phyloP scores from a whole-genome alignment of 2,888 invertebrate genomes.

The Papilio protenor region DNA sequence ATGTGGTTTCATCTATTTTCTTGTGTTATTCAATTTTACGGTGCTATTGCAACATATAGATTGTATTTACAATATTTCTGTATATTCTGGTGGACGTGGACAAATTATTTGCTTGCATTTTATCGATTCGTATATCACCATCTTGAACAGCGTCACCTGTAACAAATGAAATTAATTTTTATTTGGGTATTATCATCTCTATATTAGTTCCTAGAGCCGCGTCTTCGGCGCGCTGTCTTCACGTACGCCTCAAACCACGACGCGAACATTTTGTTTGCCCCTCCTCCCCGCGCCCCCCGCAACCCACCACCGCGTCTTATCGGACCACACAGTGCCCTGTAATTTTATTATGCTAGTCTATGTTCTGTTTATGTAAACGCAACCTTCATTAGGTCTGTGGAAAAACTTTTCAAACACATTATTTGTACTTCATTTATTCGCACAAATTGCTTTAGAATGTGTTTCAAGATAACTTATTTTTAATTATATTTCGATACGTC shows the following conservation, averaged over 20 bases:
- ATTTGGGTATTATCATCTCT: conserved; percentile 57
- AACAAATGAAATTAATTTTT: conserved; percentile 22
- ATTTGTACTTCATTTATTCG: neutral
- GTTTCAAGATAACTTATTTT: neutral
- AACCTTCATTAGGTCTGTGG: conserved; percentile 25
- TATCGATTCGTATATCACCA: conserved; percentile 10
- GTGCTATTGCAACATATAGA: neutral
- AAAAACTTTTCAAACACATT: conserved; percentile 3
- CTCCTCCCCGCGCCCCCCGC: conserved; percentile 47
- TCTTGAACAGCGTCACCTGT: conserved; percentile 36
- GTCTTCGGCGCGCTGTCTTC: conserved; percentile 80
- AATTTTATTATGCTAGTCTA: conserved; percentile 56
- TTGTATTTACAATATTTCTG: conserved; percentile 19
- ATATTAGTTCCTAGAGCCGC: conserved; percentile 55
- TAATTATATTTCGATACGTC: neutral
- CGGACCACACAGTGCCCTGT: conserved; percentile 63
- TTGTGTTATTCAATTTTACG: neutral
- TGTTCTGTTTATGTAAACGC: conserved; percentile 37
- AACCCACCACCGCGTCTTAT: conserved; percentile 67
- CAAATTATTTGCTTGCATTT: conserved; percentile 5
- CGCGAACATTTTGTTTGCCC: conserved; percentile 61
- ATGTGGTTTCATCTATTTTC: neutral
- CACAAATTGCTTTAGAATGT: neutral
- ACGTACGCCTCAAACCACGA: conserved; percentile 71
- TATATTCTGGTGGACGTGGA: neutral